Conservation (phyloP, 2,888 invertebrate genomes). For the Oligia latruncula region DNA sequence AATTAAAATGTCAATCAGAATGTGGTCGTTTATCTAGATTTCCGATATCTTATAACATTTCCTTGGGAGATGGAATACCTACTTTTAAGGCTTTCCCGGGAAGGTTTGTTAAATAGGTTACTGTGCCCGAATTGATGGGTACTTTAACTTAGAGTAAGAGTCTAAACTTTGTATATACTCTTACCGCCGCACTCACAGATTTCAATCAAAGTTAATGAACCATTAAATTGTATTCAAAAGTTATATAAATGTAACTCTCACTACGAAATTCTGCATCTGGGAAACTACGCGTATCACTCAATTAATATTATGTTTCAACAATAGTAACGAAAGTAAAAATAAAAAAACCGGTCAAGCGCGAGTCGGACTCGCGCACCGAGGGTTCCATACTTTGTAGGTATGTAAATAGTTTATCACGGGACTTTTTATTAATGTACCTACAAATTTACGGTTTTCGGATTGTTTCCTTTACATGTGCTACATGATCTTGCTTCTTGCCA, state of each 20-base stretch:
- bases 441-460: no score
- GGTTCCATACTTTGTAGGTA: no score
- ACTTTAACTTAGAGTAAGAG: not conserved
- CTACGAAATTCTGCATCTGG: not conserved
- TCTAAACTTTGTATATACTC: not conserved
- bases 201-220: not conserved
- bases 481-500: no score
- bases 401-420: no score
- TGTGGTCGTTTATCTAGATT: conserved; percentile 53
- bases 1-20: conserved; percentile 56
- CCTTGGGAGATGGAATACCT: conserved; percentile 2
- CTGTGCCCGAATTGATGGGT: not conserved
- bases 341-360: no score
- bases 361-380: no score
- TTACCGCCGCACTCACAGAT: not conserved
- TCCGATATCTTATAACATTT: conserved; percentile 50
- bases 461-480: no score
- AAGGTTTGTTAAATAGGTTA: no score
- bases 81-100: no score
- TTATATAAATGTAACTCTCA: not conserved
- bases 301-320: not conserved
- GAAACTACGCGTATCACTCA: not conserved
- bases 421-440: no score
- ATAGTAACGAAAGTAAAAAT: not conserved
- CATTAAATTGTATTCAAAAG: not conserved